Conservation (phyloP, 2,113 vertebrate genomes). For the Misgurnus mizolepis region DNA sequence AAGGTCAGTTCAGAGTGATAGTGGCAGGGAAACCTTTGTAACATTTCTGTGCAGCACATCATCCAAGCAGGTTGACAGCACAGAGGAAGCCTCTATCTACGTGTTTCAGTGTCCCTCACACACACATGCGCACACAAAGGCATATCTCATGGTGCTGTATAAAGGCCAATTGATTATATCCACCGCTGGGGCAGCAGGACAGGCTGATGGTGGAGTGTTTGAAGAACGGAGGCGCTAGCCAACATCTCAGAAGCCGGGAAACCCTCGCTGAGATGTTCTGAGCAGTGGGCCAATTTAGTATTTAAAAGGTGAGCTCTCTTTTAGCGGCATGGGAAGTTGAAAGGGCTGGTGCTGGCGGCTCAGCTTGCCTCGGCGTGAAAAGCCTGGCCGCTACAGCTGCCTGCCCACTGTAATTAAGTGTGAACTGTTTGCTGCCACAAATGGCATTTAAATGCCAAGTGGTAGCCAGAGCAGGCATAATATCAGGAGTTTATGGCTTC, state of each 20-base stretch:
- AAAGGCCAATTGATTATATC: constrained; percentile 39
- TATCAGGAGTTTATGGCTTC: constrained; percentile 41
- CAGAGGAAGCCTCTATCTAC: constrained; percentile 37
- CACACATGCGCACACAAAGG: constrained; percentile 14
- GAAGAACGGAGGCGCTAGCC: constrained; percentile 17
- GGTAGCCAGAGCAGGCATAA: constrained; percentile 31
- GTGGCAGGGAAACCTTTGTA: constrained; percentile 23
- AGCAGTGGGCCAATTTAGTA: constrained; percentile 59
- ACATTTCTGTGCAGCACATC: constrained; percentile 11
- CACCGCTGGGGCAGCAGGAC: constrained; percentile 36
- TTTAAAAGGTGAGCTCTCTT: constrained; percentile 74
- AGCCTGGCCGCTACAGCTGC: constrained; percentile 64
- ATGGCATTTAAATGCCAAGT: constrained; percentile 75
- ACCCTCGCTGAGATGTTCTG: constrained; percentile 60
- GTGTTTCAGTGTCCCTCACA: constrained; percentile 61
- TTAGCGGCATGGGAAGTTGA: constrained; percentile 65
- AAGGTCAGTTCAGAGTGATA: constrained; percentile 28
- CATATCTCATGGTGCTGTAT: constrained; percentile 27
- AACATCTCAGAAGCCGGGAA: constrained; percentile 37
- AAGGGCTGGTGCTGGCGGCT: constrained; percentile 47
- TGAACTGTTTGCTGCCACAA: constrained; percentile 63
- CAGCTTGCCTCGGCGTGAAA: constrained; percentile 66
- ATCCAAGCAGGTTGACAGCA: constrained; percentile 17
- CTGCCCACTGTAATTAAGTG: constrained; percentile 73
- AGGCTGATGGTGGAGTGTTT: constrained; percentile 29